Evolutionary conservation across 2,888 invertebrate species (phyloP), one percentile per base, ranked within the genome.

Genomic region (Agonum fuliginosum): DNA sequence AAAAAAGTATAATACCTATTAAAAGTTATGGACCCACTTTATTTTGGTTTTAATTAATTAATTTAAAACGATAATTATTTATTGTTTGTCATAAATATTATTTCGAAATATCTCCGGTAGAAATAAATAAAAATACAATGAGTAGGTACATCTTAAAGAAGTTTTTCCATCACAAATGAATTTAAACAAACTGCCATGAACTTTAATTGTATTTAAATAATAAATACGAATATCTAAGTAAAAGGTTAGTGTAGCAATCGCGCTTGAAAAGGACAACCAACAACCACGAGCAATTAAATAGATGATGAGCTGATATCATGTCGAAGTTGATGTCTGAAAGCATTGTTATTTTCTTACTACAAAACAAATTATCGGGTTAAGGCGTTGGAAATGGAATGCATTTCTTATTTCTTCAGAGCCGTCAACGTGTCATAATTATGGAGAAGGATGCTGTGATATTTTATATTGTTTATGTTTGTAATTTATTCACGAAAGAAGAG

Each of bases 201-300:
- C 62, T 62, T 62, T 62, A 62, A 62, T 62, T 62, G 62, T 62
- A 34, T 34, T 62, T 62, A 62, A 62, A 34, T 62, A 62, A 62
- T 27, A 62, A 62, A 30, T 19, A 37, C 17, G 17, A 62, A 30
- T 48, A 48, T 12, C 48, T 48, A 10, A 62, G 62, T 62, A 34
- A 62, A 62, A 62, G 62, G 43, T 70, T 46, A 70, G 69, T 70
- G 69, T 70, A 70, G 69, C 69, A 70, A 70, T 70, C 69, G 69
- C 24, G n/a, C 46, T 70, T 67, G 58, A 27, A 71, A 71, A 71
- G 71, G 71, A 71, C 71, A 51, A 34, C 2, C 54, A 43, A 6
- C 14, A 3, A n/a, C n/a, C 3, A 37, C 43, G 27, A 70, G 48
- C 71, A 67, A 67, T 67, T 67, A 67, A 67, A 71, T 19, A 71